Conservation (phyloP, 1,140 invertebrate species). For the Pseudomyrmex concolor region DNA sequence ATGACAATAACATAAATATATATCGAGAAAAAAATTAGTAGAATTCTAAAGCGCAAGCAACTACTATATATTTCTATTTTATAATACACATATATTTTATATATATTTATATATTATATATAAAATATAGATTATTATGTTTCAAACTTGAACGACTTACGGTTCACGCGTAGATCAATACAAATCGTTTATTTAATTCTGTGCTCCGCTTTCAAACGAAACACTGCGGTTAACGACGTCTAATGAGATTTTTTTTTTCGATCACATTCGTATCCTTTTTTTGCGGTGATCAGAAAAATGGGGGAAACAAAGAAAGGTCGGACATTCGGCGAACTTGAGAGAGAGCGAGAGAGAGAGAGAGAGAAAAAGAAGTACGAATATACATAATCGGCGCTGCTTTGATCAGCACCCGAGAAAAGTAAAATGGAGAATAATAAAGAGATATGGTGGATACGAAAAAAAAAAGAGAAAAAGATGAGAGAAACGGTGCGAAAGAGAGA, state of each 20-base stretch:
- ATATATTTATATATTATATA: no score
- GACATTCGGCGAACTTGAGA: slow-evolving; percentile 34
- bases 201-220: slow-evolving; percentile 1
- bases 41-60: no score
- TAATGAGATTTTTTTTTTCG: slow-evolving; percentile 26
- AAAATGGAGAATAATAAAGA: slow-evolving; percentile 38
- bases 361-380: slow-evolving; percentile 19
- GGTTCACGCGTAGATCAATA: neutral
- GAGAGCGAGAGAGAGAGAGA: neutral
- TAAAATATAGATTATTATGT: no score
- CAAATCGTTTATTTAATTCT: slow-evolving; percentile 11
- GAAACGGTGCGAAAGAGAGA: slow-evolving; percentile 25
- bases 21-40: no score
- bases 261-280: neutral
- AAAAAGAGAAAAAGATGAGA: neutral
- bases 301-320: slow-evolving; percentile 23
- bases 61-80: no score
- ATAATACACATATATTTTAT: no score
- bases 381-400: neutral
- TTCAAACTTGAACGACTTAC: no score
- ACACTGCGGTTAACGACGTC: slow-evolving; percentile 15
- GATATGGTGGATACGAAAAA: neutral
- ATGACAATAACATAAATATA: no score
- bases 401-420: slow-evolving; percentile 9
- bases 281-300: slow-evolving; percentile 14